A percentile compares a stretch with the other conserved stretches of the same genome.
These are phyloP conservation scores for Pseudomugil gertrudae DNA, from an alignment of 2,797 vertebrate species.

Conservation along the genomic window DNA sequence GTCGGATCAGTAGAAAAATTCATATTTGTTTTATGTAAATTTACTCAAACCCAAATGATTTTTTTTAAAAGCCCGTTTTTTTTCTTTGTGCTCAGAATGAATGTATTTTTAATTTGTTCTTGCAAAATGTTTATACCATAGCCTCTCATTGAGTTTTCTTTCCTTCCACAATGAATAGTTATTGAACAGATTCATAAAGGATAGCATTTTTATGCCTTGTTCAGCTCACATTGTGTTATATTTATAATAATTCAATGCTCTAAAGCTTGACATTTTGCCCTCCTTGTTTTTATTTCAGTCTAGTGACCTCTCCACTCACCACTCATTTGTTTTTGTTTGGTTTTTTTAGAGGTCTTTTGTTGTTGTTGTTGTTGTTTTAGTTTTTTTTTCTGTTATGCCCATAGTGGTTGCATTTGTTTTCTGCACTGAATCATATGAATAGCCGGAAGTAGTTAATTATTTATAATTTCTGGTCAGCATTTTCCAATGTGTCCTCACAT, in stretches of 20 bases:
- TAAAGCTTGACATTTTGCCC: conserved; percentile 44
- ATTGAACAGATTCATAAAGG: not conserved
- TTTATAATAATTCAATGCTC: not conserved
- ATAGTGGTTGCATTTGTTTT: conserved; percentile 21
- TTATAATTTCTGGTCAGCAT: conserved; percentile 46
- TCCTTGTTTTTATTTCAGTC: conserved; percentile 18
- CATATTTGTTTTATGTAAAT: conserved; percentile 4
- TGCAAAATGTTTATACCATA: conserved; percentile 1
- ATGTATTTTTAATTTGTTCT: conserved; percentile 9
- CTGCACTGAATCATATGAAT: conserved; percentile 42
- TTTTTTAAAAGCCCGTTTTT: conserved; percentile 17
- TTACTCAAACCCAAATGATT: not conserved
- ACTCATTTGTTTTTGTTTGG: conserved; percentile 11
- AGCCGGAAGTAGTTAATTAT: conserved; percentile 47
- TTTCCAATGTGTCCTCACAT: conserved; percentile 37
- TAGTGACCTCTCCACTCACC: conserved; percentile 24
- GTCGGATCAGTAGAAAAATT: not conserved
- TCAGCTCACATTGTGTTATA: not conserved
- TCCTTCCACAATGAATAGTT: not conserved
- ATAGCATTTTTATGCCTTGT: not conserved
- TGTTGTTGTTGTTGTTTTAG: too few relatives aligned
- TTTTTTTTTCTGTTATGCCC: not conserved
- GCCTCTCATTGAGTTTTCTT: conserved; percentile 1
- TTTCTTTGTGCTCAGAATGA: conserved; percentile 10
- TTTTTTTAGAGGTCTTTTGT: too few relatives aligned